Evolutionary conservation across 2,888 invertebrate genomes (phyloP).

Genomic region (Acronicta aceris): DNA sequence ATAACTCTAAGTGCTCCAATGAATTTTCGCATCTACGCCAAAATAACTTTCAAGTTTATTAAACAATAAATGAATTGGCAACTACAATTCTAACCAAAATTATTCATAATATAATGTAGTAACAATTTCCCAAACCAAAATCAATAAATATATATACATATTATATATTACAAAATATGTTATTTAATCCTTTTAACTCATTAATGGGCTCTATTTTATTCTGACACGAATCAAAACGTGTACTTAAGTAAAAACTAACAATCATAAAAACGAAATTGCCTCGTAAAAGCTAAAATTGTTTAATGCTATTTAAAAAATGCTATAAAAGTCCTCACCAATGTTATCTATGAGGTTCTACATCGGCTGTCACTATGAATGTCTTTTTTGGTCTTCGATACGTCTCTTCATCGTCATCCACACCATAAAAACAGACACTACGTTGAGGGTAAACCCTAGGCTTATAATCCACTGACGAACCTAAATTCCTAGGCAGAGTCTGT

Average conservation of each 20-base stretch:
- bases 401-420: slow-evolving; percentile 67
- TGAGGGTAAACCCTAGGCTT: slow-evolving; percentile 72
- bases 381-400: slow-evolving; percentile 51
- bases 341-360: slow-evolving; percentile 82
- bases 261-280: background rate
- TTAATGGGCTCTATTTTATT: background rate
- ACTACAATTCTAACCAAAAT: no score
- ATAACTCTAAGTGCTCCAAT: no score
- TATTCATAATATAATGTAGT: no score
- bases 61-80: no score
- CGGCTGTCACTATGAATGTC: slow-evolving; percentile 77
- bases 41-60: no score
- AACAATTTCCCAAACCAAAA: no score
- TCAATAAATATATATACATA: no score
- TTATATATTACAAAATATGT: no score
- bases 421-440: slow-evolving; percentile 79
- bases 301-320: slow-evolving; percentile 42
- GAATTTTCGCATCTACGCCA: no score
- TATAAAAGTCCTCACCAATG: slow-evolving; percentile 63
- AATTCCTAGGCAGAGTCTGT: slow-evolving; percentile 80
- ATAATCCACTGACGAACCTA: slow-evolving; percentile 76
- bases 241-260: background rate
- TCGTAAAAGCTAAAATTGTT: slow-evolving; percentile 5
- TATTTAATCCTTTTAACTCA: no score
- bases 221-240: no score